These are phyloP conservation scores for Odontothrips loti DNA, from an alignment of 2,888 invertebrate genomes.

Conservation along the genomic window DNA sequence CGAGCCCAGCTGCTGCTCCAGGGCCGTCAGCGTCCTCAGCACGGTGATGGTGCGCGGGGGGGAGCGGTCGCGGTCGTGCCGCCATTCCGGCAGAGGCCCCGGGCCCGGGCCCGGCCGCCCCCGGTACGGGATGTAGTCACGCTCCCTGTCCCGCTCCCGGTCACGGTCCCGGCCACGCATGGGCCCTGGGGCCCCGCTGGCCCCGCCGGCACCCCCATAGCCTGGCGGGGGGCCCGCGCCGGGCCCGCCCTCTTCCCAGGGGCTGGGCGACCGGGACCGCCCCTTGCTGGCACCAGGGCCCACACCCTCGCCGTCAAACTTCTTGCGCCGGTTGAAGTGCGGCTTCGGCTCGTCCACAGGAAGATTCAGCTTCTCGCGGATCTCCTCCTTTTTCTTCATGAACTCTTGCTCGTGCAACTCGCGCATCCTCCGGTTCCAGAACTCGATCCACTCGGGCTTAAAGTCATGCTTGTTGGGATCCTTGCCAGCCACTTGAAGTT, in stretches of 20 bases:
- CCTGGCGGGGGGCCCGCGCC: slow-evolving; percentile 44
- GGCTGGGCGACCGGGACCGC: slow-evolving; percentile 44
- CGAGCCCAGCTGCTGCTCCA: slow-evolving; percentile 80
- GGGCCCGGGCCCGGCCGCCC: not conserved
- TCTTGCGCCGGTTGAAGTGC: slow-evolving; percentile 20
- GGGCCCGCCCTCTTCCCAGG: slow-evolving; percentile 42
- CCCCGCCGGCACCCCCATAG: slow-evolving; percentile 38
- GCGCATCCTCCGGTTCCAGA: slow-evolving; percentile 78
- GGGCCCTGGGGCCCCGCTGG: not conserved
- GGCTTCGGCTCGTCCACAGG: slow-evolving; percentile 31
- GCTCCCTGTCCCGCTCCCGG: slow-evolving; percentile 37
- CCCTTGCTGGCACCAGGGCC: slow-evolving; percentile 39
- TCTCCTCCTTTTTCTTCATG: slow-evolving; percentile 61
- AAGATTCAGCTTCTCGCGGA: slow-evolving; percentile 53
- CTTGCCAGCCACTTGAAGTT: slow-evolving; percentile 43
- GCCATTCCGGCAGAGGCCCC: not conserved
- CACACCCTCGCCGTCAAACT: slow-evolving; percentile 37
- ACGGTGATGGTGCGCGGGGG: slow-evolving; percentile 57
- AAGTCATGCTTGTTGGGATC: slow-evolving; percentile 78
- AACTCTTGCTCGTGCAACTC: slow-evolving; percentile 70
- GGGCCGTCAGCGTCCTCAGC: slow-evolving; percentile 68
- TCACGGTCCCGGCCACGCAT: slow-evolving; percentile 38
- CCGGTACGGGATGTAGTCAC: not conserved
- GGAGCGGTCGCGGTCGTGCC: slow-evolving; percentile 47
- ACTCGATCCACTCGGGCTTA: slow-evolving; percentile 83